Evolutionary conservation across 2,888 invertebrate species (phyloP).

Genomic region (Lochmaea capreae): DNA sequence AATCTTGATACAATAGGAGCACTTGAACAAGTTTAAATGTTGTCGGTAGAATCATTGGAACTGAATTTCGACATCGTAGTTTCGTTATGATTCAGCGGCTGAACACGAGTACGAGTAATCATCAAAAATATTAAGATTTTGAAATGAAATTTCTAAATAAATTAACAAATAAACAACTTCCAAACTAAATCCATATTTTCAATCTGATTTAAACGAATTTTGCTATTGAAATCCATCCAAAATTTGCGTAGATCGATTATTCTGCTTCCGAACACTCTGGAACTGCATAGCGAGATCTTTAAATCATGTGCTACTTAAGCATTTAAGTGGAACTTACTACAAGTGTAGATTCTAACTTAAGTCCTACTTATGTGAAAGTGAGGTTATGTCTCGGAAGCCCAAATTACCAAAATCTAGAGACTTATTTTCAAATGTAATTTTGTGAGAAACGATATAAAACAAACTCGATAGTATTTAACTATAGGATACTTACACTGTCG

Average conservation of each 20-base stretch:
- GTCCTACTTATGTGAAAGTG: too few relatives aligned
- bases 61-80: not conserved
- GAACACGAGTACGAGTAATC: not conserved
- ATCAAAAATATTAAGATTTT: not conserved
- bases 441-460: not conserved
- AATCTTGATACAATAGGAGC: not conserved
- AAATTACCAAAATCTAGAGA: not conserved
- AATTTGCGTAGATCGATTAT: too few relatives aligned
- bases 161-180: not conserved
- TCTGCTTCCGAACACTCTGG: too few relatives aligned
- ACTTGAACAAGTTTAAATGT: conserved; percentile 10
- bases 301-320: too few relatives aligned
- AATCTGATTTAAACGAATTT: too few relatives aligned
- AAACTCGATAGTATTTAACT: not conserved
- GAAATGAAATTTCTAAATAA: too few relatives aligned
- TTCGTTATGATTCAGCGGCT: not conserved
- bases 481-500: not conserved
- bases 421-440: not conserved
- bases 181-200: not conserved
- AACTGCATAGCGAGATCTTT: not conserved
- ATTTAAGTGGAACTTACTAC: too few relatives aligned
- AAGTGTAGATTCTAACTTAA: too few relatives aligned
- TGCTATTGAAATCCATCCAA: too few relatives aligned
- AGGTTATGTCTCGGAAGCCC: too few relatives aligned
- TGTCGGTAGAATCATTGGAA: not conserved